phyloP scores from a whole-genome alignment of 2,113 vertebrate genomes.

The Turnix velox region DNA sequence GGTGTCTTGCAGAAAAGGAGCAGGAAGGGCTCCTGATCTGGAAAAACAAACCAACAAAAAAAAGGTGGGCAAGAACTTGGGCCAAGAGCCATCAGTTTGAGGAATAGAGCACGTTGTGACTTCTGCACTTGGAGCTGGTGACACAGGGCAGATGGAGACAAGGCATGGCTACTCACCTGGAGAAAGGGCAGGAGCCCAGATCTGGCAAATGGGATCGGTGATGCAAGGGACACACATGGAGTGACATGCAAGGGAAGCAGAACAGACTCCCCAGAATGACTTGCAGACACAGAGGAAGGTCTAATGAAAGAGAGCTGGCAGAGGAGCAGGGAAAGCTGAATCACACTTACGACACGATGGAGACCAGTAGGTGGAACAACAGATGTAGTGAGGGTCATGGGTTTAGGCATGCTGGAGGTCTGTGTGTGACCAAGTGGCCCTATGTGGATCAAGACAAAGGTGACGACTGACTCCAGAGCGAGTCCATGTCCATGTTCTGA shows the following conservation, averaged over 20 bases:
- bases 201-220: neutral
- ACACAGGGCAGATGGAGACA: neutral
- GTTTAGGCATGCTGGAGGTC: slow-evolving; percentile 39
- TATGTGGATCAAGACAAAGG: neutral
- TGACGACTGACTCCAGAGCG: slow-evolving; percentile 25
- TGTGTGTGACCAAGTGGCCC: neutral
- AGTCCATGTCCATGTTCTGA: neutral
- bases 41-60: neutral
- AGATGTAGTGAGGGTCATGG: slow-evolving; percentile 46
- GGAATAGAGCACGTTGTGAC: neutral
- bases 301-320: slow-evolving; percentile 16
- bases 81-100: neutral
- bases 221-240: neutral
- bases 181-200: neutral
- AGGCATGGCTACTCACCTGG: neutral
- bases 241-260: neutral
- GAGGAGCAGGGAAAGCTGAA: slow-evolving; percentile 12
- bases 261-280: neutral
- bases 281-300: neutral
- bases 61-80: neutral
- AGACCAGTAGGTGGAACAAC: slow-evolving; percentile 52
- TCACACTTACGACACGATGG: slow-evolving; percentile 40
- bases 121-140: rapidly evolving
- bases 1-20: neutral
- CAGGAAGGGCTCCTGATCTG: neutral